Percentiles rank a stretch among this genome's conserved stretches.
Evolutionary conservation across 2,113 vertebrate species (phyloP).

Genomic region (Eudorcas thomsonii): DNA sequence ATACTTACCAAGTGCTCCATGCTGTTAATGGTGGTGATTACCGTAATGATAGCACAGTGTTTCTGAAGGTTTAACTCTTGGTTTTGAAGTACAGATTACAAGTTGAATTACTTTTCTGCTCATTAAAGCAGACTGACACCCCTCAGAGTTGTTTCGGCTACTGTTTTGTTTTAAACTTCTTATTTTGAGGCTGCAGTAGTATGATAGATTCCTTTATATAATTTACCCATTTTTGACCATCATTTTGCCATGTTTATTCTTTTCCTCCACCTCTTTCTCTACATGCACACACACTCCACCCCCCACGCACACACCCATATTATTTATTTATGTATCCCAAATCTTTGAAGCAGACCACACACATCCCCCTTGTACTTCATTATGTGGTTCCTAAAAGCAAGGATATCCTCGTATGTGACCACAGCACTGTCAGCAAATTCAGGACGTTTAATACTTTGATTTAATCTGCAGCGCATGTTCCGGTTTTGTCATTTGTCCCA

Average conservation of each 20-base stretch:
- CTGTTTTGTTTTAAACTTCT: neutral
- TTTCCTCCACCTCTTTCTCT: neutral
- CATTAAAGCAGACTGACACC: neutral
- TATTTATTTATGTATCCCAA: neutral
- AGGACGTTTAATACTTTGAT: neutral
- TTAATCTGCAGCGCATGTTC: neutral
- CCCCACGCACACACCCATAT: neutral
- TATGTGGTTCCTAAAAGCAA: neutral
- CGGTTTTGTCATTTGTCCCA: neutral
- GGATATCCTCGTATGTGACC: neutral
- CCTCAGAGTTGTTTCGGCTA: neutral
- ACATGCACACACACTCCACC: accelerated
- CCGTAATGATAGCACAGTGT: neutral
- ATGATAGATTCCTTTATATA: neutral
- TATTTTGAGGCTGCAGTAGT: neutral
- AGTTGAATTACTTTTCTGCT: neutral
- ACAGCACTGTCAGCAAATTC: neutral
- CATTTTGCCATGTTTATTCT: neutral
- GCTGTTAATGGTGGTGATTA: neutral
- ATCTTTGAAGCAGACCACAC: neutral
- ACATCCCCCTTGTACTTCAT: neutral
- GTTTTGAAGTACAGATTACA: neutral
- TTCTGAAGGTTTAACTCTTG: neutral
- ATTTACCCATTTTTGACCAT: neutral
- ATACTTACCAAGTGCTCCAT: neutral